Conservation (phyloP, 2,797 vertebrate species). For the Crax fasciolata region DNA sequence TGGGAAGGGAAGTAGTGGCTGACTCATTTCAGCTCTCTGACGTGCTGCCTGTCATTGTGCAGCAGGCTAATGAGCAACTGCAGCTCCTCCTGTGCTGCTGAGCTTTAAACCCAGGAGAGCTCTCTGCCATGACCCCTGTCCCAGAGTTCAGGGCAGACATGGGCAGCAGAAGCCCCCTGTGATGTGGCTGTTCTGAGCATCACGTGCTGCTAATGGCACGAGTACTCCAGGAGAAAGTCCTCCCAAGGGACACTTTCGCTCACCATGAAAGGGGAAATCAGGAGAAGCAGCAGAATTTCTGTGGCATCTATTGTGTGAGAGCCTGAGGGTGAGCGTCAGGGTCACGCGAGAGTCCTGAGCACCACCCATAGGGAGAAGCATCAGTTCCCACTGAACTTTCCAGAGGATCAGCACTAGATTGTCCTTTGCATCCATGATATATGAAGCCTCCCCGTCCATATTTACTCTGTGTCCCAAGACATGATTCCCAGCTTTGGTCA, state of each 20-base stretch:
- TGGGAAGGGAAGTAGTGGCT: not conserved
- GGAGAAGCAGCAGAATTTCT: not conserved
- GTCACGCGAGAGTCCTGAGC: accelerated
- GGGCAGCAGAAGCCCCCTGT: not conserved
- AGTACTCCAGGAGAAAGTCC: not conserved
- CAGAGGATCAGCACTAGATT: accelerated
- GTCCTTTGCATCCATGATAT: not conserved
- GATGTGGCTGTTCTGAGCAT: not conserved
- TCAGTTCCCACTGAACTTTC: not conserved
- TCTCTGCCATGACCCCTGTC: not conserved
- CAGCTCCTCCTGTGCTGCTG: not conserved
- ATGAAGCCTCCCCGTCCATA: not conserved
- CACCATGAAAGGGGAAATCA: not conserved
- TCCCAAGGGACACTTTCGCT: not conserved
- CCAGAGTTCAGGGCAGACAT: not conserved
- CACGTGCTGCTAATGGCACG: not conserved
- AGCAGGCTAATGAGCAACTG: not conserved
- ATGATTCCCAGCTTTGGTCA: not conserved
- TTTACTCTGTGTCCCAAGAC: not conserved
- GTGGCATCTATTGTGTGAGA: not conserved
- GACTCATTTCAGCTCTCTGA: not conserved
- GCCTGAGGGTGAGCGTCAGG: not conserved
- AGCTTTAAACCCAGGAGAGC: not conserved
- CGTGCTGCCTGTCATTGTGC: not conserved
- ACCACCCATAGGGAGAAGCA: not conserved